Evolutionary conservation across 2,113 vertebrate genomes (phyloP).

Genomic region (Serranochromis macrocephalus): DNA sequence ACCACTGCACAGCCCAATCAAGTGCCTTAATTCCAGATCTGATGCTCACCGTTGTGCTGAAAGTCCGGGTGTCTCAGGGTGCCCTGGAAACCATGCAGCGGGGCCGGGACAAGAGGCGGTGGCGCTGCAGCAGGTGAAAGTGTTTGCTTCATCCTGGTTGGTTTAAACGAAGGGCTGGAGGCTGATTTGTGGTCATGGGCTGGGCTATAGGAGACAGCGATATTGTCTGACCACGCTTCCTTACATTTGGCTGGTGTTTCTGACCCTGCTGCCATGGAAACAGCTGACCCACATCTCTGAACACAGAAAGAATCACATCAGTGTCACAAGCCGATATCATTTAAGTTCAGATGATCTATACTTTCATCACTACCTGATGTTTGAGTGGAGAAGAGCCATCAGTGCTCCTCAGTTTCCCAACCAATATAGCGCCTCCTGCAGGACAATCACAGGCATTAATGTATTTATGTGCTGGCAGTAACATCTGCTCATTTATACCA

Average conservation of each 20-base stretch:
- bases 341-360: neutral
- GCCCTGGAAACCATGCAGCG: constrained; percentile 40
- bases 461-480: neutral
- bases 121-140: neutral
- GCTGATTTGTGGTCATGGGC: neutral
- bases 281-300: neutral
- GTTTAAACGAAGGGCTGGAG: neutral
- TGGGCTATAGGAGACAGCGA: neutral
- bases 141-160: neutral
- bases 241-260: neutral
- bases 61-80: constrained; percentile 45
- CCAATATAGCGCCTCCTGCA: constrained; percentile 43
- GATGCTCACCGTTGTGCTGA: constrained; percentile 58
- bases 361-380: neutral
- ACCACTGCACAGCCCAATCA: neutral
- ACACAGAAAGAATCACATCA: neutral
- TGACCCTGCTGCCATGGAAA: neutral
- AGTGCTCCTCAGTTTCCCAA: constrained; percentile 5
- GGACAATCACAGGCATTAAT: neutral
- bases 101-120: neutral
- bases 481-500: neutral
- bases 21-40: neutral
- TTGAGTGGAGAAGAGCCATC: neutral
- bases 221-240: constrained; percentile 10
- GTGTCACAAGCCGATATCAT: neutral